These are phyloP conservation scores for Drosophila kohkoa DNA, from an alignment of 1,140 invertebrate species.

Conservation along the genomic window DNA sequence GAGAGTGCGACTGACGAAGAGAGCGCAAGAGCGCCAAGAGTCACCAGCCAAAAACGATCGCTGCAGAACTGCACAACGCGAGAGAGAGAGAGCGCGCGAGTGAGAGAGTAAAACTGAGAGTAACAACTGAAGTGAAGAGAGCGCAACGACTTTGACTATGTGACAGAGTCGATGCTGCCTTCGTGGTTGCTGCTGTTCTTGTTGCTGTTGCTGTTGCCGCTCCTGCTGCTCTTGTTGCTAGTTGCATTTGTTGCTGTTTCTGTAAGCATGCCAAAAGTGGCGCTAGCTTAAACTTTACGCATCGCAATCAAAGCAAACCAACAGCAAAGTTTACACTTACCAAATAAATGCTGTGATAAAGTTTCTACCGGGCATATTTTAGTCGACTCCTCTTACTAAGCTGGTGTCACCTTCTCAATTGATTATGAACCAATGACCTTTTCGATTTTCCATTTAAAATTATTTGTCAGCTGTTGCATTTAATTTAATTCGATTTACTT, in stretches of 20 bases:
- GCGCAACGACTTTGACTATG: constrained; percentile 27
- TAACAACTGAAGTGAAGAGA: constrained; percentile 34
- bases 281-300: background rate
- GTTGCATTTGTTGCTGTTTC: background rate
- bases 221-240: background rate
- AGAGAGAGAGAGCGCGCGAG: background rate
- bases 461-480: background rate
- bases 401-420: background rate
- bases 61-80: background rate
- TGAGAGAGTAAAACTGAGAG: constrained; percentile 20
- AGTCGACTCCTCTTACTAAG: background rate
- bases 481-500: too few species aligned
- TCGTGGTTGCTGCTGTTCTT: constrained; percentile 4
- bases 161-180: constrained; percentile 12
- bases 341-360: background rate
- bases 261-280: background rate
- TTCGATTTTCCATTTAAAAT: background rate
- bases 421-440: background rate
- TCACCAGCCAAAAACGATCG: background rate
- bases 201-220: background rate
- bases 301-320: background rate
- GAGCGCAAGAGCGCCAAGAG: constrained; percentile 10
- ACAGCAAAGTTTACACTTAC: background rate
- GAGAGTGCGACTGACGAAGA: constrained; percentile 1
- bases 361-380: background rate